A percentile compares a stretch with the other conserved stretches of the same genome.
Conservation (phyloP, 2,113 vertebrate species). For the Eulacestoma nigropectus region DNA sequence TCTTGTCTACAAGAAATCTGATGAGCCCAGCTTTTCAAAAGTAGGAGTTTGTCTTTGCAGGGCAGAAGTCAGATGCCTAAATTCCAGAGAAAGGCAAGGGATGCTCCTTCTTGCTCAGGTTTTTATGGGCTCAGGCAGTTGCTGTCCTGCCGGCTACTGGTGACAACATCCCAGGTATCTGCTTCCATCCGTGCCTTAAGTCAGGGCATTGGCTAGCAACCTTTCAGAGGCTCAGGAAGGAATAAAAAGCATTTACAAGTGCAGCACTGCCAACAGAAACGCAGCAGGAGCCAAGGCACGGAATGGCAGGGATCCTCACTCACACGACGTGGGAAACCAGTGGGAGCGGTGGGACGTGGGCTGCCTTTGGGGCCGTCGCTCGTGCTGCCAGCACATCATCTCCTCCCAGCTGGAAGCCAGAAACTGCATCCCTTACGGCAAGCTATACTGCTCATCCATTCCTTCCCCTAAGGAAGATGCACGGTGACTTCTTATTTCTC, state of each 20-base stretch:
- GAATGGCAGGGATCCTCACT: neutral
- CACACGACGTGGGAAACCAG: neutral
- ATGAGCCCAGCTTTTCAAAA: neutral
- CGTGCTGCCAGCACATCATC: neutral
- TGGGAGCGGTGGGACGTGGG: neutral
- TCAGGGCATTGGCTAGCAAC: neutral
- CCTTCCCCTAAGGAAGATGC: neutral
- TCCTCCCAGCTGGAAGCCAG: neutral
- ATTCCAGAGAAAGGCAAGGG: neutral
- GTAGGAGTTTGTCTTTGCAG: neutral
- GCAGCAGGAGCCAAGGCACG: neutral
- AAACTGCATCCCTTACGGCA: neutral
- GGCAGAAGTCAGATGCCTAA: neutral
- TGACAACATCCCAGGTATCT: neutral
- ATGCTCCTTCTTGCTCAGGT: neutral
- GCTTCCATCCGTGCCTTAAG: slow-evolving; percentile 3
- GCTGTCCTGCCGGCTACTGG: neutral
- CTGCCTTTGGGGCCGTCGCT: neutral
- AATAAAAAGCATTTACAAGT: neutral
- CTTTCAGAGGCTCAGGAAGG: neutral
- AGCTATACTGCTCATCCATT: neutral
- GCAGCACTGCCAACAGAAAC: slow-evolving; percentile 40
- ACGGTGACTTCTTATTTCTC: neutral
- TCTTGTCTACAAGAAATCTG: neutral
- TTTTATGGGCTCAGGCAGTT: neutral